phyloP scores from a whole-genome alignment of 92 coral and sea anemone genomes.

The Epizoanthus scotinus region DNA sequence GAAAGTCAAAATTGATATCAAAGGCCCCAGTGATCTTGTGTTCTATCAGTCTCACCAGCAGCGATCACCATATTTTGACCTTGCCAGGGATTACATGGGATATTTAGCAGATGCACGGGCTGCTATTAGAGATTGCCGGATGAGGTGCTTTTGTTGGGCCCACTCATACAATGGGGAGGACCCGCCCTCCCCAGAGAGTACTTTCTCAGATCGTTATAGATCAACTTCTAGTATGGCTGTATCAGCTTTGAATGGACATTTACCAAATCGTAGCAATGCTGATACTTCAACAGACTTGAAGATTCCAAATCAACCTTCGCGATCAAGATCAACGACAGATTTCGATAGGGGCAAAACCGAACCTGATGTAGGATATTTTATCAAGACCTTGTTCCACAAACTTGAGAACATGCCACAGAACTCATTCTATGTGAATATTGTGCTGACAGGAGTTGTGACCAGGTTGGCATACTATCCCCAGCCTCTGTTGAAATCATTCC shows the following conservation, averaged over 20 bases:
- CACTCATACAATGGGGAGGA: constrained; percentile 89
- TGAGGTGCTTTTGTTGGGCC: constrained; percentile 93
- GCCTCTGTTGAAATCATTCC: constrained; percentile 91
- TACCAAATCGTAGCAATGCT: constrained; percentile 37
- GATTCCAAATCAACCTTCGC: constrained; percentile 38
- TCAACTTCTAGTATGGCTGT: constrained; percentile 29
- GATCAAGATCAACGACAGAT: constrained; percentile 66
- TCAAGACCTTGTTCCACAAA: constrained; percentile 81
- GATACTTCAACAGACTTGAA: constrained; percentile 4
- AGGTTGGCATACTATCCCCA: constrained; percentile 90
- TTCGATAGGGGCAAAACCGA: constrained; percentile 54
- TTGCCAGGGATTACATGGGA: constrained; percentile 85
- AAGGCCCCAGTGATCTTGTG: constrained; percentile 68
- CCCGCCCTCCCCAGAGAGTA: constrained; percentile 58
- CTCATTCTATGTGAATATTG: constrained; percentile 89
- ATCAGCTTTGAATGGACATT: constrained; percentile 32
- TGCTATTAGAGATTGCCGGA: constrained; percentile 75
- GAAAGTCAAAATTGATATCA: constrained; percentile 76
- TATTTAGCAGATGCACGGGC: constrained; percentile 89
- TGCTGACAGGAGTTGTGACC: constrained; percentile 88
- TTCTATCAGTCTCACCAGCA: constrained; percentile 60
- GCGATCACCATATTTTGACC: constrained; percentile 43
- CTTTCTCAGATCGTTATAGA: constrained; percentile 45
- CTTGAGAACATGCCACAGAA: constrained; percentile 94
- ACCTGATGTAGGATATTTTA: constrained; percentile 72